phyloP scores from a whole-genome alignment of 2,888 invertebrate genomes.

The Trissoscelio sp. region DNA sequence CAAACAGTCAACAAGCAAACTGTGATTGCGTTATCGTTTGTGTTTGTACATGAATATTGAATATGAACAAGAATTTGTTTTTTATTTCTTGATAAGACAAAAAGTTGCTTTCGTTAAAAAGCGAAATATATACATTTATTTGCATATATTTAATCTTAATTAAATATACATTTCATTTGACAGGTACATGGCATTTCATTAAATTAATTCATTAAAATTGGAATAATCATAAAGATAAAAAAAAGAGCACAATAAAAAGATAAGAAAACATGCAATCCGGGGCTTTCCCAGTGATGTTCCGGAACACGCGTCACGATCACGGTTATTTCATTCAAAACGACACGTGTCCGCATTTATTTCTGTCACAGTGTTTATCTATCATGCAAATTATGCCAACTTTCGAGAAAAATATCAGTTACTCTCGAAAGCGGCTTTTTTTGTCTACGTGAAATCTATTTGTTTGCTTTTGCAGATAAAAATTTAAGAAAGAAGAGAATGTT shows the following conservation, averaged over 20 bases:
- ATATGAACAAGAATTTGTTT: not conserved
- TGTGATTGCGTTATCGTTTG: conserved; percentile 4
- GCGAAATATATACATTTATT: no score
- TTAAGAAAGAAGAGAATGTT: not conserved
- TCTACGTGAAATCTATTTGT: conserved; percentile 20
- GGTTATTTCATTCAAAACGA: conserved; percentile 14
- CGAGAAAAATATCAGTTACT: conserved; percentile 20
- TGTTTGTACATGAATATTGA: not conserved
- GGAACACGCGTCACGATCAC: conserved; percentile 18
- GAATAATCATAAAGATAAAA: not conserved
- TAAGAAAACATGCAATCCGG: not conserved
- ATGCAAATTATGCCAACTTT: conserved; percentile 36
- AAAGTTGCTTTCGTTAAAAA: no score
- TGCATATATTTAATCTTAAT: no score
- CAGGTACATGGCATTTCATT: no score
- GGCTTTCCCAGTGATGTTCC: not conserved
- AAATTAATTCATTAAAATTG: not conserved
- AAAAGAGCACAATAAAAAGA: not conserved
- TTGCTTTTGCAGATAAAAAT: conserved; percentile 11
- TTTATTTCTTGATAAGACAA: not conserved
- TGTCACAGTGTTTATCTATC: conserved; percentile 29
- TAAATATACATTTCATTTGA: no score
- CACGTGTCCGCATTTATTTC: conserved; percentile 30
- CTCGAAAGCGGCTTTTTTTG: conserved; percentile 28
- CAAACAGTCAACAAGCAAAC: conserved; percentile 27